Percentiles rank a stretch among this genome's conserved stretches.
Evolutionary conservation across 2,113 vertebrate genomes (phyloP).

Genomic region (Pseudopipra pipra): DNA sequence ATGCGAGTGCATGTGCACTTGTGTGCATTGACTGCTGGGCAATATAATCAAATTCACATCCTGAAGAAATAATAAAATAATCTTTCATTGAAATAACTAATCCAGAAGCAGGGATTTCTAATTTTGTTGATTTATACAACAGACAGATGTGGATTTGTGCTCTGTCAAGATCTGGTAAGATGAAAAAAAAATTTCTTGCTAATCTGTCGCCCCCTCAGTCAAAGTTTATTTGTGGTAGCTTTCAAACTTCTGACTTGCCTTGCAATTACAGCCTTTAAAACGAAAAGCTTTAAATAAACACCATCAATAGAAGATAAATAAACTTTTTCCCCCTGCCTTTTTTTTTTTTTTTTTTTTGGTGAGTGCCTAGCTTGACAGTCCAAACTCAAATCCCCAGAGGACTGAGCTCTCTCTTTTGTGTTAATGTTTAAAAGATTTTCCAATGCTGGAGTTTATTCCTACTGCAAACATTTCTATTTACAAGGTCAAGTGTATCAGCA

Average conservation of each 20-base stretch:
- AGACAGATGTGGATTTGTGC: constrained; percentile 64
- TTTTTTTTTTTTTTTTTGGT: background rate
- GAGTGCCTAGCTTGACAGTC: constrained; percentile 77
- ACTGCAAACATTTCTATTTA: constrained; percentile 90
- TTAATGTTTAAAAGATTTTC: constrained; percentile 85
- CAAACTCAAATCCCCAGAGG: constrained; percentile 79
- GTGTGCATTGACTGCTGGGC: background rate
- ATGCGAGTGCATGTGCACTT: background rate
- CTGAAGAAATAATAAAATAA: background rate
- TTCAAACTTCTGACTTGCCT: constrained; percentile 78
- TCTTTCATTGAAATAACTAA: constrained; percentile 16
- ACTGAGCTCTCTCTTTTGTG: constrained; percentile 81
- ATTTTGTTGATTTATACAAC: constrained; percentile 70
- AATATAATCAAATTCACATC: background rate
- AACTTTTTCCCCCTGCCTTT: constrained; percentile 30
- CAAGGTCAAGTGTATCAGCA: constrained; percentile 88
- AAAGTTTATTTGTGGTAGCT: constrained; percentile 82
- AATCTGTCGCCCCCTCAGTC: constrained; percentile 73
- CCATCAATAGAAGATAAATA: constrained; percentile 86
- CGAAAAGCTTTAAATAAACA: constrained; percentile 86
- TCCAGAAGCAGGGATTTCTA: constrained; percentile 20
- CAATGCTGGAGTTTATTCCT: constrained; percentile 84
- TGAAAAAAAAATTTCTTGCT: constrained; percentile 75
- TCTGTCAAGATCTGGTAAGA: constrained; percentile 63
- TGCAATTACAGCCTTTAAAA: constrained; percentile 77